phyloP scores from a whole-genome alignment of 1,140 invertebrate genomes.

The Drosophila melanica region DNA sequence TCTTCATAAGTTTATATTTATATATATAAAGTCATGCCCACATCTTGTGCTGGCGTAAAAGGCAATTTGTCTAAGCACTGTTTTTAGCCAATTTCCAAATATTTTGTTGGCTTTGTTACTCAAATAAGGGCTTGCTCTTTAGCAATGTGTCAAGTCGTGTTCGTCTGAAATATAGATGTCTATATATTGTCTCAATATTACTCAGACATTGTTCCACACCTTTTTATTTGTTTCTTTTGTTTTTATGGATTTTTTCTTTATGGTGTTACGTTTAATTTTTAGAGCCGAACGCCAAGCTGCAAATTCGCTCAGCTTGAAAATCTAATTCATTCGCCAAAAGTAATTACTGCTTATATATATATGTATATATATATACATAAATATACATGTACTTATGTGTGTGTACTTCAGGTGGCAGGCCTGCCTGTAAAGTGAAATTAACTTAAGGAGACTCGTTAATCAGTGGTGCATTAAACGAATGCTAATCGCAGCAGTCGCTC shows the following conservation, averaged over 20 bases:
- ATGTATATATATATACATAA: conserved; percentile 2
- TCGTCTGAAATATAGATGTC: neutral
- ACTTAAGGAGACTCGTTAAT: conserved; percentile 34
- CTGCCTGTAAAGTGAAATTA: conserved; percentile 66
- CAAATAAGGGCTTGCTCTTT: conserved; percentile 30
- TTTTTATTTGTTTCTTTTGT: conserved; percentile 20
- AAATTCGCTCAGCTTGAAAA: conserved; percentile 79
- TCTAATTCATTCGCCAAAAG: conserved; percentile 65
- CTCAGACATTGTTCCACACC: conserved; percentile 20
- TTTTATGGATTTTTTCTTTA: conserved; percentile 5
- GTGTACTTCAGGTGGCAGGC: neutral
- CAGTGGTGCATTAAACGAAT: conserved; percentile 52
- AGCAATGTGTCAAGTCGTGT: conserved; percentile 11
- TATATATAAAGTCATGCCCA: conserved; percentile 6
- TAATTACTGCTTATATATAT: conserved; percentile 47
- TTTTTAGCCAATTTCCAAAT: conserved; percentile 23
- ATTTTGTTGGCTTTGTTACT: conserved; percentile 9
- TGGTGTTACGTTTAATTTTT: conserved; percentile 60
- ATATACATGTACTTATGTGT: neutral
- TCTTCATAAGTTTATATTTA: neutral
- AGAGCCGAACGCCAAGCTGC: conserved; percentile 62
- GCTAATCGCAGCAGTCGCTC: conserved; percentile 28
- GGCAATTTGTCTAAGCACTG: conserved; percentile 1
- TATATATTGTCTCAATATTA: conserved; percentile 22
- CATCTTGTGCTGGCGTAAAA: neutral